Conservation (phyloP, 2,113 vertebrate species). For the Scolopax mira region DNA sequence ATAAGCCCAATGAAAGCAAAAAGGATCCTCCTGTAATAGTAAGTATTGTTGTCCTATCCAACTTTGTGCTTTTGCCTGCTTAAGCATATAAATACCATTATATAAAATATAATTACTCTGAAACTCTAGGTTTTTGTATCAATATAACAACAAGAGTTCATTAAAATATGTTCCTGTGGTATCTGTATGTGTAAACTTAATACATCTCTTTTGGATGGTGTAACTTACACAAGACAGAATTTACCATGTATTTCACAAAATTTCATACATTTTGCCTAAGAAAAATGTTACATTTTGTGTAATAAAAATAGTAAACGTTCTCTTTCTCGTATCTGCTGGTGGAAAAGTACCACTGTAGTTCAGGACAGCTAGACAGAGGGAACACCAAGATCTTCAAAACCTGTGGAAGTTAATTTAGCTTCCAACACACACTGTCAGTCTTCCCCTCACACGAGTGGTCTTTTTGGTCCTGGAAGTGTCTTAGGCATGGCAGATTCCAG, state of each 20-base stretch:
- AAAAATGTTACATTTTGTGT: not conserved
- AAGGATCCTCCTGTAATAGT: fast-evolving
- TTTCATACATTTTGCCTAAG: not conserved
- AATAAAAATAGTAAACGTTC: not conserved
- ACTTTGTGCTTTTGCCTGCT: not conserved
- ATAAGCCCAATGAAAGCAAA: not conserved
- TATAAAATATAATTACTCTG: not conserved
- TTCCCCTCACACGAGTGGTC: not conserved
- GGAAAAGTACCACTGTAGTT: not conserved
- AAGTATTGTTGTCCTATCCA: not conserved
- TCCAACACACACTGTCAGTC: not conserved
- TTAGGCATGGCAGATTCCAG: not conserved
- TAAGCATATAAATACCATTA: not conserved
- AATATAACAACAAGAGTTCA: not conserved
- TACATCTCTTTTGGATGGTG: not conserved
- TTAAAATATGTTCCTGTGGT: not conserved
- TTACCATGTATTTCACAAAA: not conserved
- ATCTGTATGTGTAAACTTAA: not conserved
- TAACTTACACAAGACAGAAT: not conserved
- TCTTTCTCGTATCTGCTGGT: not conserved
- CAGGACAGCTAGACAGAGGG: not conserved
- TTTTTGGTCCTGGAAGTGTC: not conserved
- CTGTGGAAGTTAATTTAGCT: not conserved
- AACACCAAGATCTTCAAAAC: not conserved
- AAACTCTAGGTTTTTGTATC: not conserved